Percentiles rank a stretch among this genome's conserved stretches.
Evolutionary conservation across 2,113 vertebrate genomes (phyloP).

Genomic region (Ahaetulla prasina): DNA sequence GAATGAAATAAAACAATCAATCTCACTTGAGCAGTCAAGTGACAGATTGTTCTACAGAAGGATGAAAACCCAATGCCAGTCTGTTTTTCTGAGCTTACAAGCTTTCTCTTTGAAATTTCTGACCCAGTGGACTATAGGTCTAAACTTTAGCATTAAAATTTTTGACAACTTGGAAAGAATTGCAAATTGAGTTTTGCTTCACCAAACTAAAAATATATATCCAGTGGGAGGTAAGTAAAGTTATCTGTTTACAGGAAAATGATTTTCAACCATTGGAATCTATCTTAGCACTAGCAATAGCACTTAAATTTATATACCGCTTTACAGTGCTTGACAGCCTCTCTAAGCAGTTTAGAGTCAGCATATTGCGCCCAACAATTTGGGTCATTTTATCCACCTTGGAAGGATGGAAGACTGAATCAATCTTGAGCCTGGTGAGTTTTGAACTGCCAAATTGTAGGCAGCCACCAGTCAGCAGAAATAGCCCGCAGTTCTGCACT

Average conservation of each 20-base stretch:
- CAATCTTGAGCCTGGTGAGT: no score
- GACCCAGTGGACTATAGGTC: background rate
- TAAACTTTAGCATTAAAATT: background rate
- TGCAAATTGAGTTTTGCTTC: background rate
- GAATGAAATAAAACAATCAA: background rate
- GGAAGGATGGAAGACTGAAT: no score
- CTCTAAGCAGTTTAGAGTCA: no score
- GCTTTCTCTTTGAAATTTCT: background rate
- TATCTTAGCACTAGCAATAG: background rate
- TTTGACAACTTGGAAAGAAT: background rate
- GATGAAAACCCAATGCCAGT: background rate
- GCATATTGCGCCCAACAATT: no score
- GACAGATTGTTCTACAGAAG: background rate
- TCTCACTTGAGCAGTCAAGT: no score
- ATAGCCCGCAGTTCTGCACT: no score
- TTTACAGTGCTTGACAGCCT: no score
- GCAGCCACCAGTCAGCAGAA: no score
- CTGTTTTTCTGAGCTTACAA: background rate
- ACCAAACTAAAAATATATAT: background rate
- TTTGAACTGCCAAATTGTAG: no score
- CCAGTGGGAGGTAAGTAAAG: background rate
- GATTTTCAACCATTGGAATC: background rate
- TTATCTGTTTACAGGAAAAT: background rate
- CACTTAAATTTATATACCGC: no score
- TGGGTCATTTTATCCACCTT: no score